These are phyloP conservation scores for Alitta virens DNA, from an alignment of 2,888 invertebrate genomes.

Conservation along the genomic window DNA sequence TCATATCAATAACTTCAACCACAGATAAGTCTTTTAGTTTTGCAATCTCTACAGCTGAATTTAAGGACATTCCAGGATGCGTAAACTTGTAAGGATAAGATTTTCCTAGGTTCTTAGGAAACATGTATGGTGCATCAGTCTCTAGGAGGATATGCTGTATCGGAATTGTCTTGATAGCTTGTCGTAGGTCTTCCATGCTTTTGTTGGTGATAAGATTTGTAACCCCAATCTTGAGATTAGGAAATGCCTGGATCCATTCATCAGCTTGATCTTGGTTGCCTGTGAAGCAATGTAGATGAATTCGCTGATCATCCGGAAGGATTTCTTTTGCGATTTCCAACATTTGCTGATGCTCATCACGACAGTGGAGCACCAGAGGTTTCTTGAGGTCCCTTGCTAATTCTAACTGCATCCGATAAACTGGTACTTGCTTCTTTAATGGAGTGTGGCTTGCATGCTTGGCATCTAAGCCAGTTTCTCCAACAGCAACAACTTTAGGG, in stretches of 20 bases:
- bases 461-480: background rate
- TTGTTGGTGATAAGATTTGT: constrained; percentile 38
- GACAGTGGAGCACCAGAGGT: background rate
- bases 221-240: constrained; percentile 36
- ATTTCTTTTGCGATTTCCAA: background rate
- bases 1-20: background rate
- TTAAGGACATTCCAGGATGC: background rate
- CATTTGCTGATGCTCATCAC: background rate
- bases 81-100: background rate
- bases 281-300: constrained; percentile 53
- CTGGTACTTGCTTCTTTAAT: background rate
- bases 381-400: background rate
- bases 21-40: background rate
- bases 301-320: constrained; percentile 32
- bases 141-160: constrained; percentile 48
- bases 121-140: constrained; percentile 55
- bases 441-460: background rate
- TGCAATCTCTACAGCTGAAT: background rate
- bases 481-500: background rate
- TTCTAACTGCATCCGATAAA: background rate
- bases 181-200: constrained; percentile 25
- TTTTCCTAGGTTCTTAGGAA: constrained; percentile 31
- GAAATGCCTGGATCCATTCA: constrained; percentile 43
- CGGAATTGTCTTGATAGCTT: constrained; percentile 39
- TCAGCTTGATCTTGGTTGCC: constrained; percentile 36